These are phyloP conservation scores for Archips xylosteana DNA, from an alignment of 2,888 invertebrate genomes.

Conservation along the genomic window DNA sequence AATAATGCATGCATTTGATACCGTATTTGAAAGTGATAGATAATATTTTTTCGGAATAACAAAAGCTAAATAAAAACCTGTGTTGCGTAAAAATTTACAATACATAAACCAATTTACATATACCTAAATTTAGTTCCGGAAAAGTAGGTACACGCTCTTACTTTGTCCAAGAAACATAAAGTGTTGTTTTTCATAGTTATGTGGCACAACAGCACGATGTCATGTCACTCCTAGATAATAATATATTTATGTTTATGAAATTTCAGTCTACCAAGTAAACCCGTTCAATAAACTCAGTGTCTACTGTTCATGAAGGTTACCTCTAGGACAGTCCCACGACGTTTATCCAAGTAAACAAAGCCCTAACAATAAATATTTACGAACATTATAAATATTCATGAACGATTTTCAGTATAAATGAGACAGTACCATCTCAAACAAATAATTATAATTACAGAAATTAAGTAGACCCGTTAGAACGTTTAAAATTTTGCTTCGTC, in stretches of 20 bases:
- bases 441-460: constrained; percentile 16
- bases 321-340: constrained; percentile 15
- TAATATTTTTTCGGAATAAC: too few species aligned
- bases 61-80: too few species aligned
- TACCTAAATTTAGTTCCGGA: too few species aligned
- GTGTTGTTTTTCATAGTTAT: neutral
- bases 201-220: too few species aligned
- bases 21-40: too few species aligned
- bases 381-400: constrained; percentile 8
- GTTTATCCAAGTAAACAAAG: constrained; percentile 7
- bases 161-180: too few species aligned
- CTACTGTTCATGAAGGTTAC: constrained; percentile 21
- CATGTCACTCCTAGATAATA: neutral
- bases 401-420: constrained; percentile 14
- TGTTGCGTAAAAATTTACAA: too few species aligned
- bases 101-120: too few species aligned
- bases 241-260: neutral
- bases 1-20: too few species aligned
- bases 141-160: too few species aligned
- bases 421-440: constrained; percentile 14
- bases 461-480: neutral
- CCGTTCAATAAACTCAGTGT: constrained; percentile 4
- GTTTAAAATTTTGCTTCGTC: constrained; percentile 12
- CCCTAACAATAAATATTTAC: constrained; percentile 2
- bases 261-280: neutral